phyloP scores from a whole-genome alignment of 1,140 invertebrate genomes.

The Drosophila gunungcola region DNA sequence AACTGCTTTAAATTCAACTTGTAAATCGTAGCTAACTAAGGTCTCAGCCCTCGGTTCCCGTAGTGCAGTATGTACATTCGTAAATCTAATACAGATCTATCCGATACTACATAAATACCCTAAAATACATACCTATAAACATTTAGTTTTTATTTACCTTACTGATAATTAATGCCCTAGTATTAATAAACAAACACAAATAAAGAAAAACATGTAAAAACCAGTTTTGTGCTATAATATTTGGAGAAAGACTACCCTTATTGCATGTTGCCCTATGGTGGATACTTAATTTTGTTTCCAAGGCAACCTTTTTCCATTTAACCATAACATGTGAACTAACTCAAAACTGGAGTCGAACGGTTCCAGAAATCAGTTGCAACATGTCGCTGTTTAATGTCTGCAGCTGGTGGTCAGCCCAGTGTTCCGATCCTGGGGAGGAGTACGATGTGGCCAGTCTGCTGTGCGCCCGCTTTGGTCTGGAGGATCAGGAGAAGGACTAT shows the following conservation, averaged over 20 bases:
- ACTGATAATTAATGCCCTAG: conserved; percentile 29
- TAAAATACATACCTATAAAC: conserved; percentile 29
- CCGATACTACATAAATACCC: conserved; percentile 28
- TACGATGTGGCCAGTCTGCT: conserved; percentile 80
- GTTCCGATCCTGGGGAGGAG: conserved; percentile 86
- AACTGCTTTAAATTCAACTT: conserved; percentile 19
- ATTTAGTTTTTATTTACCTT: conserved; percentile 25
- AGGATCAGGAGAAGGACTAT: conserved; percentile 86
- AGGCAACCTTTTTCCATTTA: conserved; percentile 3
- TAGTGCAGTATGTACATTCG: conserved; percentile 40
- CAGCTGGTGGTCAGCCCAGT: conserved; percentile 90
- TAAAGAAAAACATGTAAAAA: conserved; percentile 33
- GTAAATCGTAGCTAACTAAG: conserved; percentile 42
- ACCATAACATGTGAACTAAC: conserved; percentile 40
- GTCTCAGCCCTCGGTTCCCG: conserved; percentile 2
- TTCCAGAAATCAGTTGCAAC: conserved; percentile 20
- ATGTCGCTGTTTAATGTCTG: conserved; percentile 93
- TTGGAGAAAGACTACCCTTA: neutral
- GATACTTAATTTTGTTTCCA: conserved; percentile 2
- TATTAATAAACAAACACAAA: conserved; percentile 23
- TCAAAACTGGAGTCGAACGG: neutral
- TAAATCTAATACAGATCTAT: conserved; percentile 36
- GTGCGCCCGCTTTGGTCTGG: conserved; percentile 86
- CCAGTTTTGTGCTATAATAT: neutral
- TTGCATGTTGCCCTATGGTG: neutral